These are phyloP conservation scores for Chloropsis hardwickii DNA, from an alignment of 2,113 vertebrate species.

Conservation along the genomic window DNA sequence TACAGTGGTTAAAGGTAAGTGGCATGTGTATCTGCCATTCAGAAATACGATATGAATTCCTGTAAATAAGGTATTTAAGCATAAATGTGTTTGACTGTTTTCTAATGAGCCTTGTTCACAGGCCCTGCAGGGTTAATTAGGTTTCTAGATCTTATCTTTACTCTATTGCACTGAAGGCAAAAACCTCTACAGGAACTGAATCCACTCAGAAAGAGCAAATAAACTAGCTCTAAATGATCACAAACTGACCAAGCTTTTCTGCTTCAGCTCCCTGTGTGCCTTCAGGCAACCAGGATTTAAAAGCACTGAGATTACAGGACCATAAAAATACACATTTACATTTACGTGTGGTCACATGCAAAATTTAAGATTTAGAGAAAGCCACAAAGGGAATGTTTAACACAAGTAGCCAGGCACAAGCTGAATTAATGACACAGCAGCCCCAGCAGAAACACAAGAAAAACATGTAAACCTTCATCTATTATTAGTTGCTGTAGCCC, in stretches of 20 bases:
- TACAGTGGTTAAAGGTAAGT: background rate
- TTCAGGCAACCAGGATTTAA: conserved; percentile 67
- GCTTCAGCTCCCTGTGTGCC: conserved; percentile 71
- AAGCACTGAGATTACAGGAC: conserved; percentile 71
- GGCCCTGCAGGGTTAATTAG: conserved; percentile 66
- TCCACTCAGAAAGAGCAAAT: conserved; percentile 73
- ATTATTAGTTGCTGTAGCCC: conserved; percentile 46
- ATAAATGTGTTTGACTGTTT: conserved; percentile 56
- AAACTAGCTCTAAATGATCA: conserved; percentile 80
- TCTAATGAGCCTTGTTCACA: conserved; percentile 60
- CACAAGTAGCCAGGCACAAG: conserved; percentile 58
- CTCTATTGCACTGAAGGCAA: conserved; percentile 47
- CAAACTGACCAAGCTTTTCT: conserved; percentile 76
- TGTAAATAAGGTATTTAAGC: conserved; percentile 56
- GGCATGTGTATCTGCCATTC: background rate
- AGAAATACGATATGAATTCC: conserved; percentile 16
- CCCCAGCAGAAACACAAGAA: conserved; percentile 59
- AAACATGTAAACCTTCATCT: conserved; percentile 64
- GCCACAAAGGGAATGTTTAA: conserved; percentile 72
- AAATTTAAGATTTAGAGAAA: conserved; percentile 69
- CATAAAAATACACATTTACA: conserved; percentile 78
- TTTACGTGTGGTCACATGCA: conserved; percentile 79
- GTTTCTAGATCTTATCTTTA: conserved; percentile 60
- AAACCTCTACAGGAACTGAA: conserved; percentile 57
- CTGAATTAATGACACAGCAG: conserved; percentile 68